phyloP scores from a whole-genome alignment of 2,888 invertebrate species.

The Blastobasis adustella region DNA sequence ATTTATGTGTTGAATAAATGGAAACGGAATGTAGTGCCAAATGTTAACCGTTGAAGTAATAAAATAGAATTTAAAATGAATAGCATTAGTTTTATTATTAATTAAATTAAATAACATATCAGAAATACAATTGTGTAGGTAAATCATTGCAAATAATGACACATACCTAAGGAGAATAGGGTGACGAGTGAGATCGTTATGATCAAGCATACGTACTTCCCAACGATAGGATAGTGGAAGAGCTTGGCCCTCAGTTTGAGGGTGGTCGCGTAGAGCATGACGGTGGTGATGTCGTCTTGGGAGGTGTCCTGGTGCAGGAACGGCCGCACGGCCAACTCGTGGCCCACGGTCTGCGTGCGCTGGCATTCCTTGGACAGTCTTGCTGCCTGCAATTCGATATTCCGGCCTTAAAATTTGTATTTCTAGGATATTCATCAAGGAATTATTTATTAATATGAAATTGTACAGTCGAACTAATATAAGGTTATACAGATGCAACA shows the following conservation, averaged over 20 bases:
- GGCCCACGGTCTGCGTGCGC: conserved; percentile 82
- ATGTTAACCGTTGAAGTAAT: conserved; percentile 18
- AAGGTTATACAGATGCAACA: too few relatives aligned
- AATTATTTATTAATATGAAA: too few relatives aligned
- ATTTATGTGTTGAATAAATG: too few relatives aligned
- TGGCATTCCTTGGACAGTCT: conserved; percentile 83
- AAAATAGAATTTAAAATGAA: conserved; percentile 11
- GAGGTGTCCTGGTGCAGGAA: conserved; percentile 87
- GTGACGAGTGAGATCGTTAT: conserved; percentile 75
- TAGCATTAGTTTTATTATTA: conserved; percentile 13
- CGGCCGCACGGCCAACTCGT: conserved; percentile 84
- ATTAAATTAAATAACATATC: not conserved
- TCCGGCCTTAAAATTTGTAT: too few relatives aligned
- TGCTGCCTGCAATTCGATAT: conserved; percentile 76
- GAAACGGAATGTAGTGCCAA: conserved; percentile 22
- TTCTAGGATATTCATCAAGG: too few relatives aligned
- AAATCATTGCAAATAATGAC: conserved; percentile 73
- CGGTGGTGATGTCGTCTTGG: conserved; percentile 82
- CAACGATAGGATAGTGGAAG: conserved; percentile 82
- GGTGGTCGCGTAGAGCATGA: conserved; percentile 84
- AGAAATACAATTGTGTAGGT: not conserved
- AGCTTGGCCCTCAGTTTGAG: conserved; percentile 83
- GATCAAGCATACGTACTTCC: conserved; percentile 78
- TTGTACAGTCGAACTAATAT: too few relatives aligned
- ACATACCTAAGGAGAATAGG: conserved; percentile 82